Base-by-base conservation (phyloP, 2,113 vertebrate species). In the Gobius niger region DNA sequence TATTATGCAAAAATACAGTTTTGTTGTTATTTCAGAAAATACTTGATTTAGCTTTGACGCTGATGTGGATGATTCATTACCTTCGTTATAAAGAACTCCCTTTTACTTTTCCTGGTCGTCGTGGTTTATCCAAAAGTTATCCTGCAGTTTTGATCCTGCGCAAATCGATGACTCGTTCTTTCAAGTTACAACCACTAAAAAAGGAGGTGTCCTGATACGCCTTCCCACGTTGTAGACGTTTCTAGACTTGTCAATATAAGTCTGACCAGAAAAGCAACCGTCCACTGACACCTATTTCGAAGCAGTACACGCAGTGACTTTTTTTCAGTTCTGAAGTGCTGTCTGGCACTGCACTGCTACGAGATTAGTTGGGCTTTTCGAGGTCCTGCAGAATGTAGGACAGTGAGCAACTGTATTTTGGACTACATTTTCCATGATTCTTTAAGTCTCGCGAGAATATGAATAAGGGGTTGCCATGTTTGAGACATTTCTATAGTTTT, bases 371-470 rank as follows among this genome's bases (percentile, higher is more conserved):
- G 47, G 63, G 83, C 44, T 74, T 72, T 65, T 65, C 68, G 52
- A 68, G 41, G 70, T 82, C 68, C 75, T 68, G 44, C 49, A 67
- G 44, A 68, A 85, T 76, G 44, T 82, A 49, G 80, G 69, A 24
- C 86, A 66, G 46, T 9, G 15, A 63, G 44, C 14, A 8, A 9
- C 47, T 61, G 10, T 83, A 49, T 88, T 34, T 85, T 86, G 75
- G 80, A 90, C 86, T 91, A 86, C 90, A 89, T 49, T n/a, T 57
- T 73, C 88, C 89, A 77, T 1, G 4, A 24, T 76, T 6, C 0
- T 0, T 0, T 3, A 65, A 44, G 41, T 86, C 72, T 83, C 88
- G 88, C 85, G 90, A 76, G 67, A 8, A 42, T 69, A 44, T 8
- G 5, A 68, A 68, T 47, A 74, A 68, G 76, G 76, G 68, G 88